Base-by-base conservation (phyloP, 2,888 invertebrate species). In the Limulus polyphemus region DNA sequence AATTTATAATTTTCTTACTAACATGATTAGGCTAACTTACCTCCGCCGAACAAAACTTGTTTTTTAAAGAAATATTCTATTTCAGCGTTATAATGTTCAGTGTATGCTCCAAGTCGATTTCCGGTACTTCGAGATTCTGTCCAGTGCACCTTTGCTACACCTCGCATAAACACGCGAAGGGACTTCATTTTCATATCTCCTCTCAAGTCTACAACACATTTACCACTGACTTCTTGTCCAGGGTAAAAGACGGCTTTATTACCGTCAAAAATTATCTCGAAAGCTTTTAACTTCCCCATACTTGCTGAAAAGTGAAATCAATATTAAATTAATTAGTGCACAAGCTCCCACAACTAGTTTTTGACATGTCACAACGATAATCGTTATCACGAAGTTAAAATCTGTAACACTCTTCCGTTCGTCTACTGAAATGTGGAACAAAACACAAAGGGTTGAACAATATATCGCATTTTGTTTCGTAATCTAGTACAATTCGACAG, bases 91-190 rank as follows among this genome's bases (percentile, higher is more conserved):
- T 76, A 78, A 67, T 78, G 77, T 71, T 78, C 78, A 46, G 78
- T 78, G 67, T 78, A 78, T 9, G 77, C 76, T 7, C 78, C 78
- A 5, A 78, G 71, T 62, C 77, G 68, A 64, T 76, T 77, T 17
- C 77, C 77, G 16, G 77, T 77, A 68, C 76, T 77, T 61, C 77
- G 71, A 11, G 77, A 77, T 70, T 78, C 78, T n/a, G 78, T 77
- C 78, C 78, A 78, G 65, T 78, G 78, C 47, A 78, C 77, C 70
- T 77, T 77, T 9, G 77, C 77, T 17, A 77, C 75, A 58, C 78
- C 78, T 63, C 77, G 68, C 75, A 78, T 76, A 65, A 75, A 76
- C 58, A 78, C 74, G 63, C 76, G 69, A 48, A 78, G 68, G 46
- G 75, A 74, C 64, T 76, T 71, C 75, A 78, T 75, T 68, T 76